Base-by-base conservation (phyloP, 1,140 invertebrate species). In the Platorchestia sp. region DNA sequence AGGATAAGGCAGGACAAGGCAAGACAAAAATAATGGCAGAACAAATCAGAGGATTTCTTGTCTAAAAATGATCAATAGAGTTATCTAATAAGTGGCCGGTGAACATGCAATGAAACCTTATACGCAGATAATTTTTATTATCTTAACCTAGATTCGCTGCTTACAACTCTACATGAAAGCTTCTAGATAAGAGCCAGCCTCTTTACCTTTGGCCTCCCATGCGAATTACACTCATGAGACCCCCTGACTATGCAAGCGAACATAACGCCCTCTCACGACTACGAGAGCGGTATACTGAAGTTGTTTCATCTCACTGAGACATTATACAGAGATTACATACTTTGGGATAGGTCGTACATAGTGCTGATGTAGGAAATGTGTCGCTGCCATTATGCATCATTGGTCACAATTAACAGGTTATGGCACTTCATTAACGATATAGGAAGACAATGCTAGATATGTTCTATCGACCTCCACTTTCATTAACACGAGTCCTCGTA, bases 1-100 rank as follows among this genome's bases (percentile, higher is more conserved):
- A 75, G 59, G 59, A 75, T 75, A 75, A 75, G 59, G 59, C 59
- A 75, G 59, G 59, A 75, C 59, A 75, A 75, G 59, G 59, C 59
- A 75, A 75, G 59, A 75, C 59, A 75, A 75, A 75, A 75, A 75
- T 75, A 75, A 75, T 75, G 59, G 27, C 59, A 75, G 59, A 75
- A 3, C 59, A 75, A 75, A 75, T 22, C 14, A 75, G 59, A 75
- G 59, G 59, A 36, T 10, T 75, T 75, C 59, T 75, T 75, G 59
- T 27, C 27, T 75, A 75, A 75, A 3, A 75, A 75, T 36, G 10
- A 75, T 75, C 59, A 75, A 75, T n/a, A 75, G 59, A 3, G 47
- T 22, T 75, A 22, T 19, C 59, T 75, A 75, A 75, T 75, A 75
- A 75, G 59, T 14, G 14, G 27, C 59, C 1, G 27, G 59, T 51